Percentiles rank a stretch among this genome's conserved stretches.
Evolutionary conservation across 2,113 vertebrate species (phyloP).

Genomic region (Reinhardtius hippoglossoides): DNA sequence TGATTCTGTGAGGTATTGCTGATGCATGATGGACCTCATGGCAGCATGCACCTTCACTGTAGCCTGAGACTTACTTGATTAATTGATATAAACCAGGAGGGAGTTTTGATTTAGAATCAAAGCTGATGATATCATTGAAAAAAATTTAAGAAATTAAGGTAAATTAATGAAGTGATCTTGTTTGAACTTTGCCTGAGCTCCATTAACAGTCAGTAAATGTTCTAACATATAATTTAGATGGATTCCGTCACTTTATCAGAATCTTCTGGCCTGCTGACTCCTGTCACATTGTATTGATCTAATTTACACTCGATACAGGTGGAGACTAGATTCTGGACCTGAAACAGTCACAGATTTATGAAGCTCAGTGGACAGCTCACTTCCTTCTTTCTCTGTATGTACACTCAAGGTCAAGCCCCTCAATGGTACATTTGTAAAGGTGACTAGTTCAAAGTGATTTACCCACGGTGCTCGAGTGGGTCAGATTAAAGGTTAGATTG

Average conservation of each 20-base stretch:
- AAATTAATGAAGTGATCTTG: background rate
- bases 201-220: background rate
- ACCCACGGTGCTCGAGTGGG: background rate
- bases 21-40: background rate
- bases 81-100: conserved; percentile 12
- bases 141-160: background rate
- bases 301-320: conserved; percentile 7
- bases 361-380: background rate
- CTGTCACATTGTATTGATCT: background rate
- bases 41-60: background rate
- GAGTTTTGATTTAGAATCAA: background rate
- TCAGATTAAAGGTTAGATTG: background rate
- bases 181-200: background rate
- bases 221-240: conserved; percentile 14
- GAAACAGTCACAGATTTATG: background rate
- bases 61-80: background rate
- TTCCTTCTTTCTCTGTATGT: background rate
- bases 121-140: background rate
- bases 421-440: background rate
- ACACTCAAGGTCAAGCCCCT: background rate
- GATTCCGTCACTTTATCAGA: conserved; percentile 8
- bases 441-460: background rate
- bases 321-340: background rate
- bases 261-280: conserved; percentile 1
- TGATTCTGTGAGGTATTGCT: background rate